These are phyloP conservation scores for Megalurothrips usitatus DNA, from an alignment of 2,888 invertebrate genomes.

Conservation along the genomic window DNA sequence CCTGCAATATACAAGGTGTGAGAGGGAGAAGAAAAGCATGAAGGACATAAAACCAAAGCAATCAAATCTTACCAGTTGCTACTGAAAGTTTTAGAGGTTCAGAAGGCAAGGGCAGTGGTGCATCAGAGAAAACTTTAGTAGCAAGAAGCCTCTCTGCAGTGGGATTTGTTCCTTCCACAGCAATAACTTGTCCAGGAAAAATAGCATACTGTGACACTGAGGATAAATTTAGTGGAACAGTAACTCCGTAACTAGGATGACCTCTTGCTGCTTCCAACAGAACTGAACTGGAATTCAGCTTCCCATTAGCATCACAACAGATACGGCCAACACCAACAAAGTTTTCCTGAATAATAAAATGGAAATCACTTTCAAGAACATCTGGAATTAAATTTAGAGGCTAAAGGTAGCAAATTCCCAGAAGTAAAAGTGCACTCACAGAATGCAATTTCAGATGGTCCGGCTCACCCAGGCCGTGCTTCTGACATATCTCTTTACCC, in stretches of 20 bases:
- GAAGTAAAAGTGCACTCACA: slow-evolving; percentile 31
- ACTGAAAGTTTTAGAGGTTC: neutral
- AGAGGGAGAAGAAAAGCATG: neutral
- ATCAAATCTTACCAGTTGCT: neutral
- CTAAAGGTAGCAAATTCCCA: neutral
- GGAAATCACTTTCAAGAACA: neutral
- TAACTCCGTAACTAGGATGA: slow-evolving; percentile 37
- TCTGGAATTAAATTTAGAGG: neutral
- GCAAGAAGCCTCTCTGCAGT: slow-evolving; percentile 64
- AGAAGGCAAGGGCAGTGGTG: slow-evolving; percentile 44
- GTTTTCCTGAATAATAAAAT: slow-evolving; percentile 44
- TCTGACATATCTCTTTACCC: slow-evolving; percentile 42
- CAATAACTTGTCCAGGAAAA: slow-evolving; percentile 76
- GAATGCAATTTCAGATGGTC: slow-evolving; percentile 31
- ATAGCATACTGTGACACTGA: slow-evolving; percentile 59
- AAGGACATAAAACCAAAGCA: neutral
- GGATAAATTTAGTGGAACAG: slow-evolving; percentile 45
- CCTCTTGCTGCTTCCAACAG: slow-evolving; percentile 57
- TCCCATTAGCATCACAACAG: slow-evolving; percentile 67
- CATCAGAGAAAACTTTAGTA: slow-evolving; percentile 59
- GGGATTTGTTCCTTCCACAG: slow-evolving; percentile 67
- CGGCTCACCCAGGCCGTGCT: slow-evolving; percentile 43
- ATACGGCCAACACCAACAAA: slow-evolving; percentile 64
- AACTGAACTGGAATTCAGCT: slow-evolving; percentile 65
- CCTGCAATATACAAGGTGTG: slow-evolving; percentile 44